A percentile compares a stretch with the other conserved stretches of the same genome.
Conservation (phyloP, 2,797 vertebrate genomes). For the Pangasius djambal region DNA sequence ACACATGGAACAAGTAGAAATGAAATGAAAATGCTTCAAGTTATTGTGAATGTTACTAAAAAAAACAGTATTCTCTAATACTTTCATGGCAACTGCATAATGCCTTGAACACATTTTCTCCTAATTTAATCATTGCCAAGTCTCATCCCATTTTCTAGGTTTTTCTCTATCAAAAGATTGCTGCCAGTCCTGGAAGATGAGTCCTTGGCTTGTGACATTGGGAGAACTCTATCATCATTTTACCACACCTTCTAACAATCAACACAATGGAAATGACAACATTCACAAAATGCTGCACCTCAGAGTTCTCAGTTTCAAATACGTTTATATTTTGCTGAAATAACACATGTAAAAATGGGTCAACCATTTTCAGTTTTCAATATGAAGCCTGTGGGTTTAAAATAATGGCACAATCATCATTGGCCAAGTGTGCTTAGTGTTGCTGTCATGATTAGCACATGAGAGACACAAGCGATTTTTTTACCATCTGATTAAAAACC, state of each 20-base stretch:
- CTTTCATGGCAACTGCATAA: neutral
- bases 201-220: slow-evolving; percentile 7
- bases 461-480: neutral
- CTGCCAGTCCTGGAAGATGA: neutral
- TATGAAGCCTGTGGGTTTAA: slow-evolving; percentile 9
- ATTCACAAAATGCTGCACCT: neutral
- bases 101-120: neutral
- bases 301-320: neutral
- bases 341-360: neutral
- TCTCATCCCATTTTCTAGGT: neutral
- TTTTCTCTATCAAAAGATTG: neutral
- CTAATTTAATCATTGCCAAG: slow-evolving; percentile 7
- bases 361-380: neutral
- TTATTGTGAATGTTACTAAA: neutral
- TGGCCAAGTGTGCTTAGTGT: slow-evolving; percentile 13
- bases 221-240: neutral
- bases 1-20: slow-evolving; percentile 4
- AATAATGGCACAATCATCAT: slow-evolving; percentile 7
- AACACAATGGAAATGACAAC: neutral
- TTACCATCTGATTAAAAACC: neutral
- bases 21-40: slow-evolving; percentile 3
- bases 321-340: neutral
- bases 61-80: neutral
- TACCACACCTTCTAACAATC: neutral
- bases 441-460: slow-evolving; percentile 10